These are phyloP conservation scores for Oryzias javanicus DNA, from an alignment of 2,113 vertebrate species.

Conservation along the genomic window DNA sequence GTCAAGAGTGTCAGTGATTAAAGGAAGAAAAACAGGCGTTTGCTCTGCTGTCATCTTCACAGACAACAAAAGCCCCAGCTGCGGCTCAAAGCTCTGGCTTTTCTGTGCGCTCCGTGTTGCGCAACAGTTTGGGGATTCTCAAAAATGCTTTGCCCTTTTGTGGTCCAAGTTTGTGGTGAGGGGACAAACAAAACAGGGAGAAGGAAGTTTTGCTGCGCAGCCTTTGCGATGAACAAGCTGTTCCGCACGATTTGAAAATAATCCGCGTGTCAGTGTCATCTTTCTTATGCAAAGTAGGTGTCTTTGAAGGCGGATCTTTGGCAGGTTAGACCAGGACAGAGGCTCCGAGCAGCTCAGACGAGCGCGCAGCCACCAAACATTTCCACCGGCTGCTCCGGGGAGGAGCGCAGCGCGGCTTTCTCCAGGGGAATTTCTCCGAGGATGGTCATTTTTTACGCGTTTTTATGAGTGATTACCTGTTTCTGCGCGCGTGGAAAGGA, in stretches of 20 bases:
- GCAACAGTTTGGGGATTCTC: constrained; percentile 36
- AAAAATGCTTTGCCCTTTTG: constrained; percentile 26
- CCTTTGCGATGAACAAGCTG: constrained; percentile 74
- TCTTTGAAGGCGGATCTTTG: constrained; percentile 87
- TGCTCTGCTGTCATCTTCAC: neutral
- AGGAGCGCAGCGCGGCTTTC: constrained; percentile 29
- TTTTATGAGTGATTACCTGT: constrained; percentile 1
- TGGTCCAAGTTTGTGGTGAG: constrained; percentile 48
- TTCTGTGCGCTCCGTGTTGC: constrained; percentile 23
- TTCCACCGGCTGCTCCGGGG: constrained; percentile 23
- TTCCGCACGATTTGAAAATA: constrained; percentile 85
- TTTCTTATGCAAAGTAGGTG: constrained; percentile 92
- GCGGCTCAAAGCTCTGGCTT: constrained; percentile 1
- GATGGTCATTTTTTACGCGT: constrained; percentile 15
- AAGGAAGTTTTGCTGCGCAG: constrained; percentile 66
- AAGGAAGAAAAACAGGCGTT: too few relatives aligned
- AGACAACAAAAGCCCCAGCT: neutral
- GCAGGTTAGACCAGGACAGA: constrained; percentile 77
- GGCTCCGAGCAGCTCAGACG: constrained; percentile 65
- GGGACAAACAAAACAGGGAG: constrained; percentile 55
- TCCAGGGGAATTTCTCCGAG: constrained; percentile 16
- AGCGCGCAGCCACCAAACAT: constrained; percentile 63
- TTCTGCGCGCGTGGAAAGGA: neutral
- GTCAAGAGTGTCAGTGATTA: too few relatives aligned
- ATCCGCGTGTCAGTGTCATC: constrained; percentile 89